These are phyloP conservation scores for Alentia gelatinosa DNA, from an alignment of 2,888 invertebrate species.

Conservation along the genomic window DNA sequence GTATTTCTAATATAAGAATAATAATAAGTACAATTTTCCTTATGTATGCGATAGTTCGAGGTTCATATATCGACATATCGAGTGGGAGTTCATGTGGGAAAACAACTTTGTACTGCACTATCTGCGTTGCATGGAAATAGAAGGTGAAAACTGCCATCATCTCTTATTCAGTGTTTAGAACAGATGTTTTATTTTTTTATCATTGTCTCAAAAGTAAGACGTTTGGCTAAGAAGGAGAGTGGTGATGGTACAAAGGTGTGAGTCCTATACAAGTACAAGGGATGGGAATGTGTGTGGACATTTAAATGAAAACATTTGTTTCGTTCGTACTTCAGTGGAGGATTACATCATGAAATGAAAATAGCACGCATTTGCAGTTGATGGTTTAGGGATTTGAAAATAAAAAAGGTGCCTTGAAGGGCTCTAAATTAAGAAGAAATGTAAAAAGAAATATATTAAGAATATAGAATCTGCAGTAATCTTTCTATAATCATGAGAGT, in stretches of 20 bases:
- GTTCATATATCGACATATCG: conserved; percentile 29
- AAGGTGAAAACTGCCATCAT: conserved; percentile 28
- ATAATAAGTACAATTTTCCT: too few relatives aligned
- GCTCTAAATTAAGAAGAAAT: not conserved
- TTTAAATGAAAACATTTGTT: conserved; percentile 43
- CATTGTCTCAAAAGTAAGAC: conserved; percentile 13
- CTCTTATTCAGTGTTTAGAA: conserved; percentile 43
- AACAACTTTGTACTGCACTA: conserved; percentile 18
- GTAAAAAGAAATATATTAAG: not conserved
- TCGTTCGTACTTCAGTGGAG: conserved; percentile 28
- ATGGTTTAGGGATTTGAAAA: conserved; percentile 5
- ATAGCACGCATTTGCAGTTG: not conserved
- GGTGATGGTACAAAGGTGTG: conserved; percentile 14
- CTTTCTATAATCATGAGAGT: too few relatives aligned
- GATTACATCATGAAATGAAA: not conserved
- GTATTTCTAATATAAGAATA: too few relatives aligned
- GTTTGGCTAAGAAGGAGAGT: conserved; percentile 18
- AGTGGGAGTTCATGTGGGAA: conserved; percentile 32
- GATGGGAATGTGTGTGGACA: not conserved
- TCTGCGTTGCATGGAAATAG: conserved; percentile 48
- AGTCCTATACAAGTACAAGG: conserved; percentile 18
- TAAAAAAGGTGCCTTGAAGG: conserved; percentile 38
- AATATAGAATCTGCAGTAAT: too few relatives aligned
- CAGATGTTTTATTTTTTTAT: conserved; percentile 48
- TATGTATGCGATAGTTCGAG: too few relatives aligned